phyloP scores from a whole-genome alignment of 2,797 vertebrate genomes.

The Pseudopleuronectes americanus region DNA sequence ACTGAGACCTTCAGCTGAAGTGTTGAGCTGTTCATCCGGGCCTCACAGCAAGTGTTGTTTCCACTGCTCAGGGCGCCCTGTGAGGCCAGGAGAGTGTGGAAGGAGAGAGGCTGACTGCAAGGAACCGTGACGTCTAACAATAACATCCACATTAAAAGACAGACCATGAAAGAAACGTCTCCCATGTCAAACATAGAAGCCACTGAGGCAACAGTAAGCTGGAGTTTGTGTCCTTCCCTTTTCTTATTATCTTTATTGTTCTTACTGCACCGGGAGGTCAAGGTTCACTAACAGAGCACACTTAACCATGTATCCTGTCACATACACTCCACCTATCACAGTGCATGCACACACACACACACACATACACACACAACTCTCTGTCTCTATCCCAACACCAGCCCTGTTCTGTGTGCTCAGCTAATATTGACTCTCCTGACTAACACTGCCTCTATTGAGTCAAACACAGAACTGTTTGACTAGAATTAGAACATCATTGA shows the following conservation, averaged over 20 bases:
- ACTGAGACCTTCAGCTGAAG: slow-evolving; percentile 50
- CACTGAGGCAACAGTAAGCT: slow-evolving; percentile 65
- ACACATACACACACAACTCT: slow-evolving; percentile 44
- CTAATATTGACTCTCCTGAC: slow-evolving; percentile 96
- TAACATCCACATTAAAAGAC: slow-evolving; percentile 62
- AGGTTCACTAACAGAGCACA: slow-evolving; percentile 78
- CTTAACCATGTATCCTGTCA: slow-evolving; percentile 69
- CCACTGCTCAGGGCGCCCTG: slow-evolving; percentile 20
- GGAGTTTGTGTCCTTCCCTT: slow-evolving; percentile 74
- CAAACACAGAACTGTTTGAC: slow-evolving; percentile 88
- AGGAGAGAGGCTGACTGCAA: slow-evolving; percentile 25
- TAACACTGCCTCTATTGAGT: slow-evolving; percentile 91
- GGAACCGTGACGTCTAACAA: slow-evolving; percentile 57
- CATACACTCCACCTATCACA: slow-evolving; percentile 30
- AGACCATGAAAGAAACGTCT: slow-evolving; percentile 69
- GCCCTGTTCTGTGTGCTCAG: slow-evolving; percentile 89
- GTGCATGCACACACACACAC: slow-evolving; percentile 30
- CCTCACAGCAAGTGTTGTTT: slow-evolving; percentile 59
- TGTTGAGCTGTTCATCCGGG: slow-evolving; percentile 48
- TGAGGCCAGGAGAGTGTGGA: slow-evolving; percentile 19
- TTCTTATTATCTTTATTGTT: slow-evolving; percentile 76
- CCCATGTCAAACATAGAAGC: slow-evolving; percentile 67
- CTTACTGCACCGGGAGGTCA: slow-evolving; percentile 72
- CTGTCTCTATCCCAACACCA: slow-evolving; percentile 86
- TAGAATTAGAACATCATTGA: slow-evolving; percentile 89